phyloP scores from a whole-genome alignment of 2,888 invertebrate species.

The Danaus chrysippus region DNA sequence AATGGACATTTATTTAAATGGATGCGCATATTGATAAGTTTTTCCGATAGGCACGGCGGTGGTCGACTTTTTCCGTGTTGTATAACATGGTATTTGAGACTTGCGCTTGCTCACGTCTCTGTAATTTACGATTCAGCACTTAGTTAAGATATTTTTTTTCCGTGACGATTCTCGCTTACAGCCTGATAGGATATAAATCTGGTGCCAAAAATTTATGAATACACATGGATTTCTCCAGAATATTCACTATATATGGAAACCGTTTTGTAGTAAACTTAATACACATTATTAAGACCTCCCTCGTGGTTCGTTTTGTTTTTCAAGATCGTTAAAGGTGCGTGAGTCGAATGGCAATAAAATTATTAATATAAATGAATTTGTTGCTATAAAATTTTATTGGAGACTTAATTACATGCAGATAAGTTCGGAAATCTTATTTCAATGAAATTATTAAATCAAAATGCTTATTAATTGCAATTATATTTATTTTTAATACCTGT shows the following conservation, averaged over 20 bases:
- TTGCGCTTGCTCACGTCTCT: conserved; percentile 46
- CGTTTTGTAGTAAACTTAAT: conserved; percentile 15
- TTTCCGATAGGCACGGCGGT: conserved; percentile 64
- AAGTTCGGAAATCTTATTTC: neutral
- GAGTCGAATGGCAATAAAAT: neutral
- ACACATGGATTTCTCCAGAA: conserved; percentile 35
- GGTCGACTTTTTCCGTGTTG: conserved; percentile 70
- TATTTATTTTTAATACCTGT: too few relatives aligned
- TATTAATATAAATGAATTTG: conserved; percentile 5
- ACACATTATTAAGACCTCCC: conserved; percentile 25
- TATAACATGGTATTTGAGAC: conserved; percentile 63
- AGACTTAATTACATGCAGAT: neutral
- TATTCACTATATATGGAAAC: conserved; percentile 20
- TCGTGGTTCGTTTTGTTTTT: conserved; percentile 11
- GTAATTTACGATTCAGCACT: conserved; percentile 68
- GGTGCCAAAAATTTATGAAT: conserved; percentile 73
- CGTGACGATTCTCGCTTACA: conserved; percentile 59
- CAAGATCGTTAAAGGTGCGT: conserved; percentile 1
- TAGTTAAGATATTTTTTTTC: conserved; percentile 67
- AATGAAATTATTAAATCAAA: too few relatives aligned
- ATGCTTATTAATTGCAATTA: too few relatives aligned
- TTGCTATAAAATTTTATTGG: conserved; percentile 4
- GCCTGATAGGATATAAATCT: conserved; percentile 66
- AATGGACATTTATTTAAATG: conserved; percentile 59
- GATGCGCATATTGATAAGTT: conserved; percentile 73